Evolutionary conservation across 2,797 vertebrate genomes (phyloP).

Genomic region (Carduelis carduelis): DNA sequence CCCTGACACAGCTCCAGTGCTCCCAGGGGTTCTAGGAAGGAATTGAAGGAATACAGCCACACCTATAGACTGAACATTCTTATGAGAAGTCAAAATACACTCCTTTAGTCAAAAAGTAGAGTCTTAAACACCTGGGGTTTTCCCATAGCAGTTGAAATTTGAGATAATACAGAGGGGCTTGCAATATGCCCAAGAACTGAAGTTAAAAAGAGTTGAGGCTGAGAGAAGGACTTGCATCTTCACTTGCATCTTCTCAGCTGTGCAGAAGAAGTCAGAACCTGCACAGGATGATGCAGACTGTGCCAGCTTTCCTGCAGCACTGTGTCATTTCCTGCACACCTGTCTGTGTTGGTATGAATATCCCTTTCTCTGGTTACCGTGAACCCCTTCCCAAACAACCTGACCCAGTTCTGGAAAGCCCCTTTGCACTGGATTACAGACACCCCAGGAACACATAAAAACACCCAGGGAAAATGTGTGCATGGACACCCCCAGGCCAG

Average conservation of each 20-base stretch:
- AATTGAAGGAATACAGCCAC: neutral
- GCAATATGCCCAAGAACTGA: neutral
- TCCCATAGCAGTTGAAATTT: neutral
- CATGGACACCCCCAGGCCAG: fast-evolving
- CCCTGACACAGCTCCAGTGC: neutral
- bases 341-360: neutral
- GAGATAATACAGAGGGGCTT: neutral
- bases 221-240: neutral
- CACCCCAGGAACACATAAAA: neutral
- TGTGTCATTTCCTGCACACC: neutral
- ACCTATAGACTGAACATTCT: neutral
- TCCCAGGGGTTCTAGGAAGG: neutral
- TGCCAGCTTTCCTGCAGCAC: neutral
- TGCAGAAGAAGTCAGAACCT: neutral
- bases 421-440: neutral
- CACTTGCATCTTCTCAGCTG: neutral
- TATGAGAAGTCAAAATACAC: neutral
- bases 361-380: neutral
- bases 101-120: neutral
- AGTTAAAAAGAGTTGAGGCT: neutral
- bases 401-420: neutral
- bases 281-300: neutral
- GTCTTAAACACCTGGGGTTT: neutral
- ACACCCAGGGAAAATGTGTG: neutral
- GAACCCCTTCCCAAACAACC: neutral